A percentile compares a stretch with the other conserved stretches of the same genome.
Evolutionary conservation across 2,113 vertebrate species (phyloP).

Genomic region (Galemys pyrenaicus): DNA sequence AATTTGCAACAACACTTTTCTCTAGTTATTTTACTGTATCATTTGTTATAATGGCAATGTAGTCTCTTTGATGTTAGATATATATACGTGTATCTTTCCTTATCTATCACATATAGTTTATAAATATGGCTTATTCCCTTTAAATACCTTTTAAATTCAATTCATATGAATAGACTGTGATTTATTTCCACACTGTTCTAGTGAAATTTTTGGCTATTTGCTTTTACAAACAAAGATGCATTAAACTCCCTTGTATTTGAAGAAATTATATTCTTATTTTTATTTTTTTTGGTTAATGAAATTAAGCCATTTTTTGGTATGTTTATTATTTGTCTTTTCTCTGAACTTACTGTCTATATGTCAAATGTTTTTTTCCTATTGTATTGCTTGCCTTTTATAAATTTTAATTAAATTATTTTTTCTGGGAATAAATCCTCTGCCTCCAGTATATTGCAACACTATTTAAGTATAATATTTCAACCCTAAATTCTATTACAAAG

Average conservation of each 20-base stretch:
- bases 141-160: neutral
- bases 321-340: neutral
- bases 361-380: neutral
- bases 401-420: neutral
- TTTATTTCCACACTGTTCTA: neutral
- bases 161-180: neutral
- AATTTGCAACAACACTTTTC: neutral
- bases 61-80: neutral
- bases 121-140: neutral
- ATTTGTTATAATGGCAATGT: neutral
- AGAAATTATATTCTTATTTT: neutral
- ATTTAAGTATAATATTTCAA: conserved; percentile 75
- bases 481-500: conserved; percentile 70
- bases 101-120: neutral
- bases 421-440: neutral
- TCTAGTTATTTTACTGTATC: neutral
- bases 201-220: conserved; percentile 1
- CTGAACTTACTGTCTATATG: neutral
- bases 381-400: neutral
- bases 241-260: neutral
- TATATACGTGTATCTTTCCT: neutral
- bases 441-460: neutral
- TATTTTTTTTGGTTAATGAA: neutral
- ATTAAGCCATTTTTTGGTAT: neutral
- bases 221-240: neutral